phyloP scores from a whole-genome alignment of 2,113 vertebrate genomes.

The Menidia beryllina region DNA sequence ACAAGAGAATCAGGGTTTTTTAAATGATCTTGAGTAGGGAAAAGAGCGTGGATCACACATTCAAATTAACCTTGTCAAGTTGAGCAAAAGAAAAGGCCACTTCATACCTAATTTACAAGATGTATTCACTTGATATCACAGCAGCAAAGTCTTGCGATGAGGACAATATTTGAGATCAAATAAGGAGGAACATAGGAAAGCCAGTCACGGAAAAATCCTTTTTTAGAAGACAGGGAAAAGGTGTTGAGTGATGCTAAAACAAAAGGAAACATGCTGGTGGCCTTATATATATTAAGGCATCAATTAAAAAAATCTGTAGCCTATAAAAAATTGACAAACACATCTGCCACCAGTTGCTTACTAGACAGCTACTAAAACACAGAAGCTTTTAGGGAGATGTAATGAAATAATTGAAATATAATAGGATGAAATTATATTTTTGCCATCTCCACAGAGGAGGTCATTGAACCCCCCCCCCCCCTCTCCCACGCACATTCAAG shows the following conservation, averaged over 20 bases:
- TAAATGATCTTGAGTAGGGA: constrained; percentile 64
- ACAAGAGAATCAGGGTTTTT: constrained; percentile 61
- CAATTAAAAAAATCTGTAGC: no score
- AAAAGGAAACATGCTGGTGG: not conserved
- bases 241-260: not conserved
- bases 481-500: no score
- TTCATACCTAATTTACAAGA: constrained; percentile 69
- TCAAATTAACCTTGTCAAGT: constrained; percentile 74
- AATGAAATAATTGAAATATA: no score
- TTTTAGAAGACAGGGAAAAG: constrained; percentile 6
- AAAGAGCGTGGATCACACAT: constrained; percentile 63
- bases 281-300: not conserved
- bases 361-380: no score
- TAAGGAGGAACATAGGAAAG: constrained; percentile 38
- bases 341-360: no score
- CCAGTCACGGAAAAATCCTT: constrained; percentile 2
- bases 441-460: no score
- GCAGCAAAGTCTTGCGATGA: constrained; percentile 29
- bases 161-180: constrained; percentile 34
- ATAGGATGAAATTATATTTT: no score
- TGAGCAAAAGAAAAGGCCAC: constrained; percentile 45
- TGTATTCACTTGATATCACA: constrained; percentile 44
- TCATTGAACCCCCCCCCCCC: no score
- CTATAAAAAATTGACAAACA: no score
- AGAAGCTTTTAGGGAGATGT: no score